Base-by-base conservation (phyloP, 2,888 invertebrate genomes). In the Cheiracanthium punctorium region DNA sequence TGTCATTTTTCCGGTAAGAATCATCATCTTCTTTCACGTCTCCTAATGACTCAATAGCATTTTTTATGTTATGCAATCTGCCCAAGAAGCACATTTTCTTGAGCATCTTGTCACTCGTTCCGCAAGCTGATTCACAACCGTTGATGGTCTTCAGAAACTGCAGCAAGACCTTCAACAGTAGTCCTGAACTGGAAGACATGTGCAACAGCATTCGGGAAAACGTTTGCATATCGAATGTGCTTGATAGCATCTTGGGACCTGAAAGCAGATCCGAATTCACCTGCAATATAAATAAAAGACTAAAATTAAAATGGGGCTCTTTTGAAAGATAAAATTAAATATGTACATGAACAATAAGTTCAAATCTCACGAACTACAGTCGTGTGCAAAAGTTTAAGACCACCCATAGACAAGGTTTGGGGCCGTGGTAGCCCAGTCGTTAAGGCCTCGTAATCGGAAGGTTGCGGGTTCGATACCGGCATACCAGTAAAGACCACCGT, bases 21-120 rank as follows among this genome's bases (percentile, higher is more conserved):
- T 30, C 1, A 12, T 2, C 14, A 32, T 30, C 14, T 29, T n/a
- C 67, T n/a, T 30, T n/a, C 14, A 2, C 2, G 2, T 17, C 14
- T 12, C 24, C 58, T 58, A 24, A 5, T 4, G 20, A 1, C 10
- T 12, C 30, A 8, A 82, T 14, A 0, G 4, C 14, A n/a, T n/a
- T 41, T 64, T 65, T 77, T 1, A 73, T 52, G 12, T 77, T 79
- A 14, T 84, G 84, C 37, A 84, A 12, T n/a, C 84, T 65, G 0
- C 52, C 52, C 17, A 84, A 37, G 48, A 84, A 84, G 41, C 84
- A 84, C 41, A 84, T 73, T 32, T 79, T 84, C 52, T 73, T 52
- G 28, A 82, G n/a, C 64, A 76, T 71, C 0, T n/a, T 17, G 24
- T 72, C 76, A 1, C 17, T 32, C 2, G 12, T 52, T 0, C 32